Evolutionary conservation across 2,797 vertebrate species (phyloP).

Genomic region (Acridotheres tristis): DNA sequence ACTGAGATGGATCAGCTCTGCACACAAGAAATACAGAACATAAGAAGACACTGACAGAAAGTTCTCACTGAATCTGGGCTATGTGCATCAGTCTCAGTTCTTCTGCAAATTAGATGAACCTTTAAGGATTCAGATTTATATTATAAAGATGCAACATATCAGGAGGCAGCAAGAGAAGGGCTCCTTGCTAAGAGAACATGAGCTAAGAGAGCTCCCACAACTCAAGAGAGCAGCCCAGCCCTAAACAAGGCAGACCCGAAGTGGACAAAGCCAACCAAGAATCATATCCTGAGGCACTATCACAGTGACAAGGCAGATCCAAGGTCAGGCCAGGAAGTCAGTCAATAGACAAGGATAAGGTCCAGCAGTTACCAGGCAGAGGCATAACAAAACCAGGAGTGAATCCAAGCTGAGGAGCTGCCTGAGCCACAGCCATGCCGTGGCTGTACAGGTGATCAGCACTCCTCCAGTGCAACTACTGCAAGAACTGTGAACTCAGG

Average conservation of each 20-base stretch:
- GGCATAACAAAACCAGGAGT: not conserved
- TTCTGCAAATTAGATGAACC: not conserved
- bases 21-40: not conserved
- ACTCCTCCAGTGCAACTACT: rapidly evolving
- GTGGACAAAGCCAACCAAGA: not conserved
- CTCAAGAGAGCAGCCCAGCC: not conserved
- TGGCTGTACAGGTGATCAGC: rapidly evolving
- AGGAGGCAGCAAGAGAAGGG: not conserved
- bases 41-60: not conserved
- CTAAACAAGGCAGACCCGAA: not conserved
- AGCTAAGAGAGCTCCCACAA: not conserved
- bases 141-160: not conserved
- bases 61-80: not conserved
- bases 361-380: not conserved
- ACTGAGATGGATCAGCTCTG: not conserved
- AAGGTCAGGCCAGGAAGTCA: not conserved
- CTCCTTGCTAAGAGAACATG: not conserved
- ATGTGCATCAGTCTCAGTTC: not conserved
- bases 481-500: rapidly evolving
- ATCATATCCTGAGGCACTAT: not conserved
- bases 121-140: not conserved
- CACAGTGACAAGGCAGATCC: not conserved
- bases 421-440: no score
- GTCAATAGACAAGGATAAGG: not conserved
- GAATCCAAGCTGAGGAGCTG: not conserved